Conservation (phyloP, 2,797 vertebrate species). For the Hafferia zeledoni region DNA sequence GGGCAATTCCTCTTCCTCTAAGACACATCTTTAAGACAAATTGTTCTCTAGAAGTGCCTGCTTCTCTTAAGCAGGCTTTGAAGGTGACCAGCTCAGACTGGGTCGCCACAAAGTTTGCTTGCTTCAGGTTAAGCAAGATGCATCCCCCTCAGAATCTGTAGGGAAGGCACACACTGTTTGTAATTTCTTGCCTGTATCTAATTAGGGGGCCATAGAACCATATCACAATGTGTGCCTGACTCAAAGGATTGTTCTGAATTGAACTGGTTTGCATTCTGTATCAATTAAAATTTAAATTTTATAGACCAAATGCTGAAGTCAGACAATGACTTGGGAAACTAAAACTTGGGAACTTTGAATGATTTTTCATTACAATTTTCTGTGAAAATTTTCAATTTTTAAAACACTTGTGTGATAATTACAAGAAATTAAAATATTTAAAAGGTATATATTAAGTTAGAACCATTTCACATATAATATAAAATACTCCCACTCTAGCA, state of each 20-base stretch:
- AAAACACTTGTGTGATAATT: neutral
- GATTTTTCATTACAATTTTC: neutral
- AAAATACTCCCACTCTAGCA: rapidly evolving
- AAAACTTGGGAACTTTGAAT: neutral
- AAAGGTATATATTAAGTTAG: neutral
- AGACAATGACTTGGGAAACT: neutral
- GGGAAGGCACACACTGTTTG: neutral
- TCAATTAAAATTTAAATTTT: neutral
- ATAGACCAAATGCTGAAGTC: neutral
- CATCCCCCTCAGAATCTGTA: neutral
- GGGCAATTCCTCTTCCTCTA: neutral
- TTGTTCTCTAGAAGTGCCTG: neutral
- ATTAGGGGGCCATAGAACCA: neutral
- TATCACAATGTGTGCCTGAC: neutral
- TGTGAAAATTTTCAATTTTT: neutral
- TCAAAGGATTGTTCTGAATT: neutral
- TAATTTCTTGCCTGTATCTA: neutral
- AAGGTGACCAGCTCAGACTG: neutral
- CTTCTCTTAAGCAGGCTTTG: neutral
- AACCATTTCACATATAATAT: neutral
- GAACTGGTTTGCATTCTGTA: neutral
- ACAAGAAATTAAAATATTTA: neutral
- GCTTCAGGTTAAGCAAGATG: neutral
- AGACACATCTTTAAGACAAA: neutral
- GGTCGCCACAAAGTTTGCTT: neutral